Evolutionary conservation across 2,113 vertebrate species (phyloP).

Genomic region (Anguilla rostrata): DNA sequence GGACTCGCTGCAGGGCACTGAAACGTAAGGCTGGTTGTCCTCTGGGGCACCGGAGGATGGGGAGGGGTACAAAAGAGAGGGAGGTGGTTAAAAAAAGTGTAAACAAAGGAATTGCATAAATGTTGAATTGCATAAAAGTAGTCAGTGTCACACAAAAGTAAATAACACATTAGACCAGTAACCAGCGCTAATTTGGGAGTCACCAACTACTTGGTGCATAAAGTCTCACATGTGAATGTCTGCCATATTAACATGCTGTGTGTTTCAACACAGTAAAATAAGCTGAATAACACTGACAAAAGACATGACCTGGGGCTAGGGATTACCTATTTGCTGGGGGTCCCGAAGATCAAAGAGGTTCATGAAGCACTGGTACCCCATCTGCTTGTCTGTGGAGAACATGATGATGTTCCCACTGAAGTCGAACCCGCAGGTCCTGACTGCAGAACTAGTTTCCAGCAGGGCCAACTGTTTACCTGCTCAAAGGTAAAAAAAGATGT

Average conservation of each 20-base stretch:
- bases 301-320: slow-evolving; percentile 28
- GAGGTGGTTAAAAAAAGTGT: not conserved
- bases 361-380: slow-evolving; percentile 95
- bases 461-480: slow-evolving; percentile 91
- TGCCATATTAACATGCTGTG: not conserved
- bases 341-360: slow-evolving; percentile 92
- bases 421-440: slow-evolving; percentile 94
- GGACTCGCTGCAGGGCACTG: slow-evolving; percentile 84
- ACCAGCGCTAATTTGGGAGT: no score
- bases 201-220: no score
- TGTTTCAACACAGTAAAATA: not conserved
- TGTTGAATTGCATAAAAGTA: no score
- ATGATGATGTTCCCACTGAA: slow-evolving; percentile 98
- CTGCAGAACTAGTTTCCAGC: slow-evolving; percentile 89
- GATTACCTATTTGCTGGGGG: slow-evolving; percentile 83
- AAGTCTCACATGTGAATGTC: no score
- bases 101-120: not conserved
- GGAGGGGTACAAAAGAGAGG: not conserved
- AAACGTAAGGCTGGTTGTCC: slow-evolving; percentile 89
- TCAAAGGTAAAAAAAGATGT: not conserved
- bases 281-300: slow-evolving; percentile 21
- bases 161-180: no score
- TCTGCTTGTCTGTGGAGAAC: slow-evolving; percentile 98
- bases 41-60: slow-evolving; percentile 58
- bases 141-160: no score